A percentile compares a stretch with the other conserved stretches of the same genome.
Evolutionary conservation across 2,113 vertebrate species (phyloP).

Genomic region (Podarcis muralis): DNA sequence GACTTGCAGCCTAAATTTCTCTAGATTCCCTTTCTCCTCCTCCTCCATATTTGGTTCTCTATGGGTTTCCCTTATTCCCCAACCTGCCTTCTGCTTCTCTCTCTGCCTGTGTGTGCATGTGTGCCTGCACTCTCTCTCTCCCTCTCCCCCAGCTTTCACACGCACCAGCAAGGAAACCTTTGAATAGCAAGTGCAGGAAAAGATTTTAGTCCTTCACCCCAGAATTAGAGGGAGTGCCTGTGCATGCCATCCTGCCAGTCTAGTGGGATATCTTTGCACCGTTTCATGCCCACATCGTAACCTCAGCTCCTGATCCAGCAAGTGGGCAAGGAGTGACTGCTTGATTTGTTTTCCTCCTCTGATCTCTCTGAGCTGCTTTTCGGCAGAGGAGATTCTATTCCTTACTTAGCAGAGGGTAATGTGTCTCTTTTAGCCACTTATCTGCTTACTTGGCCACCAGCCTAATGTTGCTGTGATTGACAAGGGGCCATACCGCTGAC

Average conservation of each 20-base stretch:
- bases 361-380: background rate
- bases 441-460: conserved; percentile 20
- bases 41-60: background rate
- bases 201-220: background rate
- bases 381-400: rapidly evolving
- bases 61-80: background rate
- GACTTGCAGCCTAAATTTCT: background rate
- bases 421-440: conserved; percentile 25
- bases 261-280: background rate
- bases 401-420: conserved; percentile 18
- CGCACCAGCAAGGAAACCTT: background rate
- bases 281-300: background rate
- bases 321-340: background rate
- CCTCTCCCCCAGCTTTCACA: background rate
- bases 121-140: background rate
- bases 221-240: background rate
- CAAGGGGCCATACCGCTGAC: conserved; percentile 15
- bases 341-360: background rate
- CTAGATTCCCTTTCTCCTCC: background rate
- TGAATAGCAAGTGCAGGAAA: background rate
- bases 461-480: conserved; percentile 8
- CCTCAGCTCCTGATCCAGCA: background rate
- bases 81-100: background rate
- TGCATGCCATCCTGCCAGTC: background rate
- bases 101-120: background rate